Evolutionary conservation across 1,140 invertebrate species (phyloP).

Genomic region (Pollicipes pollicipes): DNA sequence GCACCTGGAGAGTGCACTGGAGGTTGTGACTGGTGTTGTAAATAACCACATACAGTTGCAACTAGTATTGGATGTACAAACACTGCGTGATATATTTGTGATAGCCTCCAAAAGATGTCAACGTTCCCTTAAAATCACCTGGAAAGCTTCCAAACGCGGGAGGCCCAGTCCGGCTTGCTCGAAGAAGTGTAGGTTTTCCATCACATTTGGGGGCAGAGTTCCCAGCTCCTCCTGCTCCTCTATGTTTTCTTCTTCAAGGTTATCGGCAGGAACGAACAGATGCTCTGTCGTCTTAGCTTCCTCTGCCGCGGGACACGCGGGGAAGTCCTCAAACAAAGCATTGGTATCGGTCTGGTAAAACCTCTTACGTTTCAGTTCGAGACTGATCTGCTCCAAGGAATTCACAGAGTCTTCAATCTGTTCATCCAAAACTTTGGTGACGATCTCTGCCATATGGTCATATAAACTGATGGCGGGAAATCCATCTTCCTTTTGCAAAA

Average conservation of each 20-base stretch:
- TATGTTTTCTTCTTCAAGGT: neutral
- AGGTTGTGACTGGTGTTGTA: too few relatives aligned
- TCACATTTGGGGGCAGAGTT: neutral
- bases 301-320: neutral
- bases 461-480: neutral
- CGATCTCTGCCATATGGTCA: neutral
- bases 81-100: too few relatives aligned
- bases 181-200: neutral
- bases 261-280: neutral
- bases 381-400: neutral
- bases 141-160: neutral
- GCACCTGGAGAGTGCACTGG: too few relatives aligned
- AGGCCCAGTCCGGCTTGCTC: neutral
- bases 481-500: neutral
- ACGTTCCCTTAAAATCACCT: too few relatives aligned
- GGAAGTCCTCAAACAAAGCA: neutral
- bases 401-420: neutral
- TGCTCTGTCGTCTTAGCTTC: neutral
- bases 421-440: neutral
- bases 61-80: too few relatives aligned
- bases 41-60: too few relatives aligned
- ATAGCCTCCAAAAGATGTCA: too few relatives aligned
- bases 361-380: neutral
- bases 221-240: neutral
- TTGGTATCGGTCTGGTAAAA: neutral